Percentiles rank a stretch among this genome's conserved stretches.
Evolutionary conservation across 2,797 vertebrate species (phyloP).

Genomic region (Myotis vivesi): DNA sequence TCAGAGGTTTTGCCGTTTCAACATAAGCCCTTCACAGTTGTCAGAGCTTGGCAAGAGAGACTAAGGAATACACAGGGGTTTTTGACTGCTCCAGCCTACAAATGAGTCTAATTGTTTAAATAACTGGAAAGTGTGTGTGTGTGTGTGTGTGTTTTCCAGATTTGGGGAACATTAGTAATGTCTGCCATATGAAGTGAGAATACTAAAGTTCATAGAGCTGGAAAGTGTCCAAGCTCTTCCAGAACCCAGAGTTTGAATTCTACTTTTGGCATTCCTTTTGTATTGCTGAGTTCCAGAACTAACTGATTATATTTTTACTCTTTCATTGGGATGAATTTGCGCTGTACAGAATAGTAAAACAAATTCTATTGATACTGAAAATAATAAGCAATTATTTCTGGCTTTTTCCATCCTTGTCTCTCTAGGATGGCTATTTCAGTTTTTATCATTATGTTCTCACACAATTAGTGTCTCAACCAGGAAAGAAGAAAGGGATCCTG

Average conservation of each 20-base stretch:
- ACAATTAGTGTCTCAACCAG: not conserved
- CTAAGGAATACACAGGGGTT: not conserved
- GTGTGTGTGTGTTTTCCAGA: too few relatives aligned
- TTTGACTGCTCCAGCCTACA: not conserved
- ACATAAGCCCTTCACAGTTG: not conserved
- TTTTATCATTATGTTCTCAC: not conserved
- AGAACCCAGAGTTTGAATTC: not conserved
- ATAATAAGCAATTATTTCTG: not conserved
- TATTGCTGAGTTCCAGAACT: not conserved
- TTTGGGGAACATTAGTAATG: not conserved
- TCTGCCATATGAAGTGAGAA: not conserved
- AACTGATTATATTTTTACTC: not conserved
- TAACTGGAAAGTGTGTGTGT: not conserved
- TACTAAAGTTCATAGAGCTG: not conserved
- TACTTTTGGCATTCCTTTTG: not conserved
- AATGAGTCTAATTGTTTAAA: not conserved
- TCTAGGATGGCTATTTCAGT: not conserved
- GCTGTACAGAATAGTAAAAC: not conserved
- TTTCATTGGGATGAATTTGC: slow-evolving; percentile 6
- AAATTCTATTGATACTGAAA: not conserved
- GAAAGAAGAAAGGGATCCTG: not conserved
- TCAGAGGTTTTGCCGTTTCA: not conserved
- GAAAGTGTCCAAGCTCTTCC: not conserved
- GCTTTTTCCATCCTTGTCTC: not conserved
- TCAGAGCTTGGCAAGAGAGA: not conserved